Conservation (phyloP, 1,140 invertebrate genomes). For the Dryas iulia region DNA sequence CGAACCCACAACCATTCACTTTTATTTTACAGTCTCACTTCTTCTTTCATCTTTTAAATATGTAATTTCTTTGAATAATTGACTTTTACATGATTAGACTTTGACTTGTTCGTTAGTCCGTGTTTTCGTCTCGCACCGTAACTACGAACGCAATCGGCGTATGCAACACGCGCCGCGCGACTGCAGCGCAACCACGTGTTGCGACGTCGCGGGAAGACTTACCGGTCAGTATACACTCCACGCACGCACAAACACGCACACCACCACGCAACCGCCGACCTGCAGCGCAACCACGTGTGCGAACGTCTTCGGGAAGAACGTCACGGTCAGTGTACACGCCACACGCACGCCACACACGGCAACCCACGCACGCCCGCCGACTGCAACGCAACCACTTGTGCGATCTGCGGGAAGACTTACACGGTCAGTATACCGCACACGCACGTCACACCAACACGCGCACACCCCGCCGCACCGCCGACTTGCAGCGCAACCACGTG, state of each 20-base stretch:
- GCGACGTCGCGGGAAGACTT: constrained; percentile 58
- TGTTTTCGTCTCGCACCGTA: constrained; percentile 57
- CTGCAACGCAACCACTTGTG: too few relatives aligned
- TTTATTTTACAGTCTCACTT: too few relatives aligned
- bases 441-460: not conserved
- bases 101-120: constrained; percentile 34
- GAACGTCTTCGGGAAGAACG: too few relatives aligned
- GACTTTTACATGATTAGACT: too few relatives aligned
- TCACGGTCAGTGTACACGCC: too few relatives aligned
- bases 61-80: too few relatives aligned
- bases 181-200: constrained; percentile 51
- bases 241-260: not conserved
- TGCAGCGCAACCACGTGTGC: too few relatives aligned
- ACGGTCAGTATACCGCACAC: constrained; percentile 43
- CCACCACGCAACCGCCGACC: not conserved
- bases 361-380: too few relatives aligned
- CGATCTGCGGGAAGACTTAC: constrained; percentile 62
- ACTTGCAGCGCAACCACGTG: too few relatives aligned
- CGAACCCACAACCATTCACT: too few relatives aligned
- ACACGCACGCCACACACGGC: too few relatives aligned
- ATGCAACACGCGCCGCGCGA: constrained; percentile 37
- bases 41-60: too few relatives aligned
- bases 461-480: not conserved
- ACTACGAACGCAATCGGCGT: constrained; percentile 53
- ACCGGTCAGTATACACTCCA: constrained; percentile 45